phyloP scores from a whole-genome alignment of 2,797 vertebrate species.

The Dryobates pubescens region DNA sequence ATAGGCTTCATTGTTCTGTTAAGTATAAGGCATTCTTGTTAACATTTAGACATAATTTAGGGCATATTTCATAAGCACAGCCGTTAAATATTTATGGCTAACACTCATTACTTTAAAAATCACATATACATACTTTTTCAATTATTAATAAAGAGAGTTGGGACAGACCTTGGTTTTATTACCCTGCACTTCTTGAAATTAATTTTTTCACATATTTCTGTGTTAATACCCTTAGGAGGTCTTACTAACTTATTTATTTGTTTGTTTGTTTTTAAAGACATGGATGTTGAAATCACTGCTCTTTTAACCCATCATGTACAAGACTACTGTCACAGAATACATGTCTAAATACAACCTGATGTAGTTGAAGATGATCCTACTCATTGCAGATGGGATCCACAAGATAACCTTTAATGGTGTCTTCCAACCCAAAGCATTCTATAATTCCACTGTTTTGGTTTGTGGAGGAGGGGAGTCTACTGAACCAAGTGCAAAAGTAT shows the following conservation, averaged over 20 bases:
- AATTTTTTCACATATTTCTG: conserved; percentile 54
- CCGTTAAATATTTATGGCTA: conserved; percentile 78
- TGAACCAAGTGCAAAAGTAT: background rate
- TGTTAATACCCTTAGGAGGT: conserved; percentile 24
- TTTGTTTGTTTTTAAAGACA: background rate
- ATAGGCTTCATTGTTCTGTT: conserved; percentile 68
- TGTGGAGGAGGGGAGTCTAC: background rate
- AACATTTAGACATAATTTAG: conserved; percentile 77
- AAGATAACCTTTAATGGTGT: background rate
- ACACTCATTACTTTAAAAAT: conserved; percentile 74
- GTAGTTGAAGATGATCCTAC: background rate
- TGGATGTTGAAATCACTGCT: background rate
- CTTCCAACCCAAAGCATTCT: background rate
- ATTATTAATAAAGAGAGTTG: conserved; percentile 74
- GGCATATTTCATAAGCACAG: conserved; percentile 70
- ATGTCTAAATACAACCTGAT: background rate
- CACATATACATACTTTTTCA: conserved; percentile 65
- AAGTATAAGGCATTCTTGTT: conserved; percentile 71
- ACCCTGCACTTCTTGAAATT: conserved; percentile 63
- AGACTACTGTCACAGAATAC: background rate
- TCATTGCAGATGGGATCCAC: background rate
- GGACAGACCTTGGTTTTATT: conserved; percentile 70
- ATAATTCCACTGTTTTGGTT: background rate
- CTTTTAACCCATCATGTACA: background rate
- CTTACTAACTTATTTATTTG: background rate